phyloP scores from a whole-genome alignment of 2,888 invertebrate species.

The Cerastis leucographa region DNA sequence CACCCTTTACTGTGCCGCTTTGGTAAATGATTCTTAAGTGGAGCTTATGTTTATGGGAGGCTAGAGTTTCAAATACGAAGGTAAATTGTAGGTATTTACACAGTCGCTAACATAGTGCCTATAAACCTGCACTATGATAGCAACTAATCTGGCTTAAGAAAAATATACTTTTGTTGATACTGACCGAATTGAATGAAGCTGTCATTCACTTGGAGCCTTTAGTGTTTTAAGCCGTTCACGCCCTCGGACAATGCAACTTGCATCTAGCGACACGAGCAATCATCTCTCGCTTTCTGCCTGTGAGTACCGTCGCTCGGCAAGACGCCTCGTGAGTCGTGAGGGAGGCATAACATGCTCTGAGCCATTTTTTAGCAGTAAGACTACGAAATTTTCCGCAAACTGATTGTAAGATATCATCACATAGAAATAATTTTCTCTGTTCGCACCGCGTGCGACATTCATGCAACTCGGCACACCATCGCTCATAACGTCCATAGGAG shows the following conservation, averaged over 20 bases:
- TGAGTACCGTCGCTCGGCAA: not conserved
- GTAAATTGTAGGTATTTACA: not conserved
- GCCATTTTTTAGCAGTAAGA: not conserved
- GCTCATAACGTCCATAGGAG: not conserved
- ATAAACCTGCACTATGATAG: not conserved
- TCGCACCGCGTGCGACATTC: not conserved
- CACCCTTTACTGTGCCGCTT: slow-evolving; percentile 24
- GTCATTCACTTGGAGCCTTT: not conserved
- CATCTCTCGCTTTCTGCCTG: not conserved
- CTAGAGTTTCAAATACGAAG: not conserved
- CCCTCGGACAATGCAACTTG: not conserved
- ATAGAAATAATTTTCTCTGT: not conserved
- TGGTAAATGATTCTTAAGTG: slow-evolving; percentile 30
- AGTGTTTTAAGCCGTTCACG: not conserved
- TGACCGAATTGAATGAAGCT: not conserved
- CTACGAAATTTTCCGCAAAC: not conserved
- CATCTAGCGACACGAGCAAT: not conserved
- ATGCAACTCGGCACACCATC: not conserved
- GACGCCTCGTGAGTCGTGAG: accelerated
- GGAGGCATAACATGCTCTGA: not conserved
- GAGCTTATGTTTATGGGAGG: slow-evolving; percentile 14
- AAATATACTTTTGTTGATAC: not conserved
- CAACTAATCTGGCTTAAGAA: not conserved
- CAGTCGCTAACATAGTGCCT: not conserved
- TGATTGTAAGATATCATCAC: not conserved